Base-by-base conservation (phyloP, 2,888 invertebrate genomes). In the Trissolcus japonicus region DNA sequence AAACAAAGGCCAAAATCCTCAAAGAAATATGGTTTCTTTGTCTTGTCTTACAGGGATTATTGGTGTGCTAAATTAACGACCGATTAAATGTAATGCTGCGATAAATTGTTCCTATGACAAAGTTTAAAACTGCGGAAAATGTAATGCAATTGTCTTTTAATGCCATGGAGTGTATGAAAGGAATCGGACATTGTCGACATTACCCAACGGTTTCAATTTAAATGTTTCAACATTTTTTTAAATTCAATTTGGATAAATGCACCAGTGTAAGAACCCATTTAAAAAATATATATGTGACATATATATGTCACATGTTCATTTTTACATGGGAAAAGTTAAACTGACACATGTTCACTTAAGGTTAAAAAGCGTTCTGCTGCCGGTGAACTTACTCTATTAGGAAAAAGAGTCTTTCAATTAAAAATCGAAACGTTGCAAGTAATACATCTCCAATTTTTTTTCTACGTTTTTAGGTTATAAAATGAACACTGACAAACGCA, bases 21-120 rank as follows among this genome's bases (percentile, higher is more conserved):
- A 53, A 71, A 76, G 69, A 76, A 76, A 69, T 69, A 71, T 69
- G 41, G 69, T 56, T 60, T 61, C 60, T 60, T 76, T 69, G 61
- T 55, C 53, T 21, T 17, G 14, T 29, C 56, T 59, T 14, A 19
- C 19, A n/a, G 60, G 43, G 65, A 66, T 76, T 60, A 69, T 56
- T 56, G 35, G 60, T 61, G 43, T 57, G 51, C 55, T 55, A 66
- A 66, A 76, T 69, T 65, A 71, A 76, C 41, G 55, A 51, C 59
- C 65, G 65, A 69, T 69, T 76, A 63, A 56, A 60, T 16, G 48
- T 55, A 55, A 69, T 55, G 25, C 29, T 17, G n/a, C 29, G 16
- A 61, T 66, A 60, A 66, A 57, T 63, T 63, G 21, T 17, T 63
- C 40, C 16, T 17, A 21, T 51, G 21, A 62, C 65, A 63, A 59